These are phyloP conservation scores for Drosophila nigritarsus DNA, from an alignment of 2,888 invertebrate species.

Conservation along the genomic window DNA sequence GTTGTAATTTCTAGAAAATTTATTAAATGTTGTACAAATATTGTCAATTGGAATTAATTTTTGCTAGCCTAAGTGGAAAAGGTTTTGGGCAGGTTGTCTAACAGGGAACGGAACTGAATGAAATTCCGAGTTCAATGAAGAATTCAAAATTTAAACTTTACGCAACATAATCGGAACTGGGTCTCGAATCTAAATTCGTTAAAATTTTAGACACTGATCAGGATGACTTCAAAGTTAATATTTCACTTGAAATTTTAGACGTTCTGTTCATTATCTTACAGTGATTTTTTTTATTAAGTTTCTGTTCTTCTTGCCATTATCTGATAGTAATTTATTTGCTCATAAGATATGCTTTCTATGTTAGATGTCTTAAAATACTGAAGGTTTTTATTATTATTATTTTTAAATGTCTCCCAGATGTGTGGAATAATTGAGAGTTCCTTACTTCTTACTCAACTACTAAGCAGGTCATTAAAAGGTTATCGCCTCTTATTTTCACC, in stretches of 20 bases:
- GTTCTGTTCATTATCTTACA: too few species aligned
- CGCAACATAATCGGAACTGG: background rate
- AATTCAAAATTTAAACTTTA: background rate
- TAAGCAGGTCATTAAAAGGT: background rate
- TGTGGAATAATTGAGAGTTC: background rate
- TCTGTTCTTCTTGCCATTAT: too few species aligned
- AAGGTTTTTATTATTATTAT: too few species aligned
- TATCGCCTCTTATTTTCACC: constrained; percentile 1
- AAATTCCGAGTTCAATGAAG: accelerated
- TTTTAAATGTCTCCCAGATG: background rate
- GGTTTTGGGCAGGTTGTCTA: background rate
- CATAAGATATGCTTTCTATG: too few species aligned
- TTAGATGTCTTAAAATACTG: background rate
- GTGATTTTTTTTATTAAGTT: too few species aligned
- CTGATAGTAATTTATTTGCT: too few species aligned
- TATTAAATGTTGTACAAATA: background rate
- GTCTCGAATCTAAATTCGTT: background rate
- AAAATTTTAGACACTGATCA: background rate
- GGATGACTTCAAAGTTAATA: background rate
- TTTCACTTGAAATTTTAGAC: background rate
- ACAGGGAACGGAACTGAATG: background rate
- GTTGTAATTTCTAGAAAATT: background rate
- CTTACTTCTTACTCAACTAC: background rate
- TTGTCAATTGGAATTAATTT: background rate
- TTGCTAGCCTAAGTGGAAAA: background rate